Conservation (phyloP, 2,888 invertebrate genomes). For the Caenorhabditis sp. region DNA sequence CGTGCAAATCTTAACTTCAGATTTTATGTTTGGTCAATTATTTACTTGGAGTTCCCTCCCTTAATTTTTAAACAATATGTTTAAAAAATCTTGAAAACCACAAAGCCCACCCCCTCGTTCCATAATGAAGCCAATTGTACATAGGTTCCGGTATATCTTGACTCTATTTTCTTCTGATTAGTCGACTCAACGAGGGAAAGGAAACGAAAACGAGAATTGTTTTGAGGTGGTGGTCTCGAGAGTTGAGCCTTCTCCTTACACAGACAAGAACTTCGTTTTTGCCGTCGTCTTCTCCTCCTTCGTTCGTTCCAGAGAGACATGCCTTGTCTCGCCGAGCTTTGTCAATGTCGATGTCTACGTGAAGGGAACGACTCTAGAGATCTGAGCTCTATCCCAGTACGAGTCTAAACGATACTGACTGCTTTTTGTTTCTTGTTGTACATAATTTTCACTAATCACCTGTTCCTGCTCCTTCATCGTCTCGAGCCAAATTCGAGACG, state of each 20-base stretch:
- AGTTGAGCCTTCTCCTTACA: slow-evolving; percentile 25
- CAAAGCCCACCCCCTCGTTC: neutral
- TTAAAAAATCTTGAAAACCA: slow-evolving; percentile 5
- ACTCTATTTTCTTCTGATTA: slow-evolving; percentile 38
- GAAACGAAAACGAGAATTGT: slow-evolving; percentile 33
- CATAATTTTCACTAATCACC: too few species aligned
- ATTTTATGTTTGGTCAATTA: too few species aligned
- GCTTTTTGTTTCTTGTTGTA: too few species aligned
- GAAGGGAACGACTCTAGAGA: neutral
- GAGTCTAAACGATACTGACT: too few species aligned
- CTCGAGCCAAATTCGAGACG: too few species aligned
- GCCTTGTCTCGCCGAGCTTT: neutral
- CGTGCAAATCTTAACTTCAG: too few species aligned
- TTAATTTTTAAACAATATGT: too few species aligned
- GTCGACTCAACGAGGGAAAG: slow-evolving; percentile 13
- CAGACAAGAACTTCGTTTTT: slow-evolving; percentile 18
- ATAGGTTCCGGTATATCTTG: slow-evolving; percentile 7
- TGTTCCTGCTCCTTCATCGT: too few species aligned
- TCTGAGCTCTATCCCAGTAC: too few species aligned
- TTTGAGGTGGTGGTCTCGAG: slow-evolving; percentile 49
- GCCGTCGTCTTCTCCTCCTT: slow-evolving; percentile 8
- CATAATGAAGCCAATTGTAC: slow-evolving; percentile 11
- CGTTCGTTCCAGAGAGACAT: slow-evolving; percentile 5
- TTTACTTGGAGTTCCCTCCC: too few species aligned
- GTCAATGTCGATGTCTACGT: neutral